These are phyloP conservation scores for Poeciliopsis retropinna DNA, from an alignment of 2,113 vertebrate species.

Conservation along the genomic window DNA sequence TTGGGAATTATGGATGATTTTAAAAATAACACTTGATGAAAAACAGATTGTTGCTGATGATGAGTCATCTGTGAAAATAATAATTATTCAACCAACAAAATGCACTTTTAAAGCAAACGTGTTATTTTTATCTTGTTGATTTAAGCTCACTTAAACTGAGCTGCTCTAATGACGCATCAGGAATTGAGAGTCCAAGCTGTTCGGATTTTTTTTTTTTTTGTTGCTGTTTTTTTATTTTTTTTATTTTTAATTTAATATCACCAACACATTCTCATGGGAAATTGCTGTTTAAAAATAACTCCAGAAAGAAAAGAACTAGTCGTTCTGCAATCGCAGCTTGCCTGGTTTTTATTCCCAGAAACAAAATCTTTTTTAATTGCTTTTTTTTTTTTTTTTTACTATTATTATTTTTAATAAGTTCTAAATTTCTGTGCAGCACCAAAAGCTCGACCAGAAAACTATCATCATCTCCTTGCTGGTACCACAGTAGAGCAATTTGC, in stretches of 20 bases:
- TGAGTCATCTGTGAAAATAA: neutral
- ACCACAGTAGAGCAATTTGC: too few species aligned
- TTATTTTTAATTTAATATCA: neutral
- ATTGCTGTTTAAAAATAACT: neutral
- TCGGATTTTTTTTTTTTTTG: neutral
- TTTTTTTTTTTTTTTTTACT: too few species aligned
- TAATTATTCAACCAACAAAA: neutral
- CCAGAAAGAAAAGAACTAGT: too few species aligned
- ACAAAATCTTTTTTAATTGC: too few species aligned
- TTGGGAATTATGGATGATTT: neutral
- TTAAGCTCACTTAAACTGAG: neutral
- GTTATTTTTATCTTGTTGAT: neutral
- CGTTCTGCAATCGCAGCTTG: too few species aligned
- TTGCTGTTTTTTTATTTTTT: too few species aligned
- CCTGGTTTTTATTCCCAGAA: too few species aligned
- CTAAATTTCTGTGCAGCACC: too few species aligned
- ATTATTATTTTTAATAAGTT: too few species aligned
- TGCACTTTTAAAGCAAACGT: neutral
- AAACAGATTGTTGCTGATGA: neutral
- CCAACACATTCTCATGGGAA: neutral
- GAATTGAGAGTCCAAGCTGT: neutral
- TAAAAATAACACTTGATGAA: neutral
- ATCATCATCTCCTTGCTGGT: too few species aligned
- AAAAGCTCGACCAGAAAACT: too few species aligned
- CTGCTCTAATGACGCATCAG: too few species aligned